Evolutionary conservation across 2,888 invertebrate genomes (phyloP), one percentile per base, ranked within the genome.

Genomic region (Phyllotreta cruciferae): DNA sequence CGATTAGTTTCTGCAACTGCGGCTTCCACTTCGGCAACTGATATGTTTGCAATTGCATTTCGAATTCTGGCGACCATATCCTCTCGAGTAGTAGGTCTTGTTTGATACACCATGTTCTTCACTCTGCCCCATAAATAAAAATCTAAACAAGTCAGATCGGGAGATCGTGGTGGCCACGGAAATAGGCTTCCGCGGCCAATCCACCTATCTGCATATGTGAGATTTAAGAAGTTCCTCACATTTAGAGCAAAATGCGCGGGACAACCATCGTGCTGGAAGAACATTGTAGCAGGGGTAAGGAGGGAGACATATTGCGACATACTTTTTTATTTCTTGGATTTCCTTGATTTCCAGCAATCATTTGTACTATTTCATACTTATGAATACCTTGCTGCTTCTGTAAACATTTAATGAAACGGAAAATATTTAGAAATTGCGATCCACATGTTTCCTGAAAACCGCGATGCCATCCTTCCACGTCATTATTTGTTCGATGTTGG

Each of bases 401-500:
- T n/a, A n/a, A n/a, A n/a, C n/a, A n/a, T n/a, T n/a, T n/a, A n/a
- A n/a, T n/a, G n/a, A n/a, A n/a, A n/a, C n/a, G n/a, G n/a, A n/a
- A n/a, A 45, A 45, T 45, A 45, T 45, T 45, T 45, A 45, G 6
- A 45, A 45, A 45, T 37, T 11, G 54, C 13, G 24, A 39, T 54
- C 53, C 24, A 34, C 41, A 54, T 41, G 9, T 39, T 3, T 24
- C 24, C 41, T 39, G 39, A 39, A 54, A 54, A 9, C 13, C 54
- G 9, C 54, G 13, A 11, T 54, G 54, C 54, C 41, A 39, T 39
- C 54, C 41, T 39, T 54, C 39, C 6, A 54, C 41, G 6, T 37
- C 14, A 39, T 54, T 54, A 39, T 54, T 54, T 38, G 24, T 54
- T 24, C 54, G 11, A 14, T 54, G 54, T 24, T 41, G 14, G 41